Base-by-base conservation (phyloP, 2,888 invertebrate genomes). In the Limnephilus rhombicus region DNA sequence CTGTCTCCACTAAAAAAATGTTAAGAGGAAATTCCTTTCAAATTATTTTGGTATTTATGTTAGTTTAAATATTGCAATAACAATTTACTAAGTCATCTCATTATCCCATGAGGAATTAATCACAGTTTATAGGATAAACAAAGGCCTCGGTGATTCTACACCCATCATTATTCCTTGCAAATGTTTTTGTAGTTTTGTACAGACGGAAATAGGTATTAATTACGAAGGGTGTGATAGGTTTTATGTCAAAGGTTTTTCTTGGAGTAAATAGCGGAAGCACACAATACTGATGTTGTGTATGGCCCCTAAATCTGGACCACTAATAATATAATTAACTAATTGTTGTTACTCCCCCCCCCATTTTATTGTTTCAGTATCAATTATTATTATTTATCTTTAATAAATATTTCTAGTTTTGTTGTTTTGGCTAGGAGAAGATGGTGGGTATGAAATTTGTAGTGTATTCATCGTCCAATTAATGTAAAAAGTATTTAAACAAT, bases 391-490 rank as follows among this genome's bases (percentile, higher is more conserved):
- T 68, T 68, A 68, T 68, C 68, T n/a, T 68, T 68, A 68, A 68
- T 68, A 68, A 68, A 68, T 68, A 68, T 68, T n/a, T 68, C 7
- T 68, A 68, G 24, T 68, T 68, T 68, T 68, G n/a, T 68, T 68
- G 68, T n/a, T 68, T 68, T 68, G 24, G 24, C n/a, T 68, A 68
- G 24, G 68, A 83, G 83, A 41, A 83, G 41, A 83, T 83, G 83
- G 83, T 83, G 83, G 83, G 83, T 83, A 83, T 83, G 34, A 37
- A 83, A 83, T 24, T 24, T 83, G 34, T 37, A 24, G 34, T 11
- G 11, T 83, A n/a, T 83, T 34, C 83, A 83, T 83, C 68, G n/a
- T 68, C n/a, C 9, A 68, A 68, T 68, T 68, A 68, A 68, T n/a
- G 18, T 24, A 1, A 53, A 18, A 31, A 68, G 24, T 68, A 68